A percentile compares a stretch with the other conserved stretches of the same genome.
phyloP scores from a whole-genome alignment of 1,140 invertebrate species.

The Drosophila santomea region DNA sequence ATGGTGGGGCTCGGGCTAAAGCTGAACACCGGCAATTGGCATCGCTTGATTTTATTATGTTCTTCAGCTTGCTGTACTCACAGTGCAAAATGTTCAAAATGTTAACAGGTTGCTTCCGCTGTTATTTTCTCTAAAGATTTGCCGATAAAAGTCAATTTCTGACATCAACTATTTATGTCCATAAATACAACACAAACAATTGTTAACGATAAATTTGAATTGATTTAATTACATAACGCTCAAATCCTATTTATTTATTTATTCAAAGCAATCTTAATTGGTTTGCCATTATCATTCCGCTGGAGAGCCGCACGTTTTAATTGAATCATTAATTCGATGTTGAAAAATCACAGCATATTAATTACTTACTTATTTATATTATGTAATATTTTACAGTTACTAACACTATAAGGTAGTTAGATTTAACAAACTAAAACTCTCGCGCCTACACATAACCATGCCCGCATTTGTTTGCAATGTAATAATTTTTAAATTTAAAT shows the following conservation, averaged over 20 bases:
- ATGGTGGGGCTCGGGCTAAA: constrained; percentile 17
- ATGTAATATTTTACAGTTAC: too few species aligned
- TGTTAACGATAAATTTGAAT: constrained; percentile 13
- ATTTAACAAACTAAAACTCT: too few species aligned
- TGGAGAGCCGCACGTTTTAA: background rate
- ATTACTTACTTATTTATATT: too few species aligned
- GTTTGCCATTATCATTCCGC: background rate
- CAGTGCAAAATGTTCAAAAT: constrained; percentile 22
- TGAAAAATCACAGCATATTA: too few species aligned
- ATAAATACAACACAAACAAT: constrained; percentile 12
- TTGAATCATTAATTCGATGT: too few species aligned
- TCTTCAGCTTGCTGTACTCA: background rate
- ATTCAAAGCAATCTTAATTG: background rate
- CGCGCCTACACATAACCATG: too few species aligned
- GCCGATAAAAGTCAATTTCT: background rate
- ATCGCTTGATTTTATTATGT: constrained; percentile 4
- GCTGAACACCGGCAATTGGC: constrained; percentile 15
- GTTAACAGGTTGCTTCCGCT: constrained; percentile 4
- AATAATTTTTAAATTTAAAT: too few species aligned
- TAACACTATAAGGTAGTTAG: too few species aligned
- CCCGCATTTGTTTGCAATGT: too few species aligned
- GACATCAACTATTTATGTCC: constrained; percentile 5
- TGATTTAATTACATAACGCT: constrained; percentile 50
- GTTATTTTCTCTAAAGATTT: background rate
- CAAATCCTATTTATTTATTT: background rate